Evolutionary conservation across 2,113 vertebrate species (phyloP), one percentile per base, ranked within the genome.

Genomic region (Triplophysa rosa): DNA sequence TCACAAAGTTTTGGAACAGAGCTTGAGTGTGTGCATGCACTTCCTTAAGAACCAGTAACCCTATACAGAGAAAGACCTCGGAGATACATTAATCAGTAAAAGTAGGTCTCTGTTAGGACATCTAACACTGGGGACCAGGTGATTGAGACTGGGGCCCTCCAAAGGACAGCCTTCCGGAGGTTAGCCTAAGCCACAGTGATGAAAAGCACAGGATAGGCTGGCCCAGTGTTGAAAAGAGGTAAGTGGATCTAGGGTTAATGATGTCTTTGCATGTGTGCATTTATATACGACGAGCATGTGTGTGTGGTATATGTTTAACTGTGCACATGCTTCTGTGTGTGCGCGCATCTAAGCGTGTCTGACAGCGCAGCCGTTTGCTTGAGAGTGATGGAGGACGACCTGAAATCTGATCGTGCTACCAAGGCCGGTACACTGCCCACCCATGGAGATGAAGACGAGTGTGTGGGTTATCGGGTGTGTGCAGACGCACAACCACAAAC

Each of bases 191-290:
- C 62, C 52, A 6, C 21, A 2, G 74, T 26, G 71, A 52, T 82
- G 83, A 82, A 77, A 83, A 64, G 79, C 73, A 63, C 67, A 80
- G 79, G 79, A 79, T 63, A 81, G 79, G 63, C 67, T 47, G 77
- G 79, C 56, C 73, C 17, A 61, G 77, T 80, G 80, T 83, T 84
- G 83, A 85, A 82, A 70, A 59, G 61, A 7, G 6, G 81, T 83
- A 87, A 87, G 84, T 61, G 37, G 77, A 87, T 74, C 80, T 70
- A 82, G 80, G 79, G 80, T 82, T 85, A 85, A 87, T 66, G 83
- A 79, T 40, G 54, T 72, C 58, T 72, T 52, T 67, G 24, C 52
- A 63, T 61, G 78, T 81, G 77, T 80, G 56, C 21, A 33, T 29
- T 54, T 37, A 77, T 45, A 77, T 26, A 65, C 7, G 12, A 21